phyloP scores from a whole-genome alignment of 2,797 vertebrate species.

The Mus spretus region DNA sequence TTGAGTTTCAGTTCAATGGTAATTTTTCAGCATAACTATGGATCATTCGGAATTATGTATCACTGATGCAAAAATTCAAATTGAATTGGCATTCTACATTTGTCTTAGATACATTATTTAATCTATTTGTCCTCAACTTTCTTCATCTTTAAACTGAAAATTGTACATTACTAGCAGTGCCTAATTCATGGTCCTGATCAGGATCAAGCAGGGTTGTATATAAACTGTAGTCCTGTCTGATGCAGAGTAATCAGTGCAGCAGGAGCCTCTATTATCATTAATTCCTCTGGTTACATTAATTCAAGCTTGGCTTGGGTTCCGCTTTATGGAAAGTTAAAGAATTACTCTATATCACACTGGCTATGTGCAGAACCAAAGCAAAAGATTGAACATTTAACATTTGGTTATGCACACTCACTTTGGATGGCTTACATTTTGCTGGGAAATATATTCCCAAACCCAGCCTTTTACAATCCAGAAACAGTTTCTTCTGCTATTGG shows the following conservation, averaged over 20 bases:
- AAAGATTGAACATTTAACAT: background rate
- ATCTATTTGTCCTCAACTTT: conserved; percentile 46
- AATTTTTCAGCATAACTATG: conserved; percentile 38
- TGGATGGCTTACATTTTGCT: conserved; percentile 49
- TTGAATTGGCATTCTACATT: conserved; percentile 31
- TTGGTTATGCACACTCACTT: conserved; percentile 34
- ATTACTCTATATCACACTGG: conserved; percentile 51
- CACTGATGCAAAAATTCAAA: conserved; percentile 61
- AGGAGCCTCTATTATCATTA: conserved; percentile 14
- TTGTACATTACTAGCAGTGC: background rate
- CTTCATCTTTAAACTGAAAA: conserved; percentile 53
- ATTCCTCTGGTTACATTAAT: conserved; percentile 47
- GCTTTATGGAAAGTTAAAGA: conserved; percentile 47
- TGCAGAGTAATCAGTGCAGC: background rate
- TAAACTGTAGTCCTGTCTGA: background rate
- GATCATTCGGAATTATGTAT: conserved; percentile 22
- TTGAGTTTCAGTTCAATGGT: conserved; percentile 51
- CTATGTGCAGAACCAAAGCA: conserved; percentile 52
- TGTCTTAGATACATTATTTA: conserved; percentile 41
- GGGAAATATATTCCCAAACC: conserved; percentile 69
- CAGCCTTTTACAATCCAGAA: conserved; percentile 74
- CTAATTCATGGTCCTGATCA: conserved; percentile 9
- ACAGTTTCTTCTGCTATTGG: conserved; percentile 72
- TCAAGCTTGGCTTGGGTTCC: conserved; percentile 57
- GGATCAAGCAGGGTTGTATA: background rate